These are phyloP conservation scores for Limnothrissa miodon DNA, from an alignment of 2,113 vertebrate species.

Conservation along the genomic window DNA sequence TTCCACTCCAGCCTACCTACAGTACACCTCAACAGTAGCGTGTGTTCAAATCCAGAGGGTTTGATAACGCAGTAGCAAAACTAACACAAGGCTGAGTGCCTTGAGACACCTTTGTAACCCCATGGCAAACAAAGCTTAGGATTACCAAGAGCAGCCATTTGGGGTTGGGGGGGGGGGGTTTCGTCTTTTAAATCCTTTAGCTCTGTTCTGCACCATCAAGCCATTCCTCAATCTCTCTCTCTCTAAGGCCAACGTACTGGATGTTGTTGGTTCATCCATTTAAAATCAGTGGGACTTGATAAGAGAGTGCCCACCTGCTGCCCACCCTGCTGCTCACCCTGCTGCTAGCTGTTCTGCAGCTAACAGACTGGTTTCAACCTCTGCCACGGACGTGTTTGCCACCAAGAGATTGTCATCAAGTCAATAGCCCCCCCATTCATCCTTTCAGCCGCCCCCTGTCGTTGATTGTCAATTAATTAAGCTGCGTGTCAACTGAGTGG, in stretches of 20 bases:
- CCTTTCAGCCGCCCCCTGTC: neutral
- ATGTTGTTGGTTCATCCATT: no score
- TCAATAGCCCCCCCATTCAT: conserved; percentile 1
- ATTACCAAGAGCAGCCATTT: neutral
- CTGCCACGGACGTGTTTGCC: neutral
- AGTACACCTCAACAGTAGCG: neutral
- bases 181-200: neutral
- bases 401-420: neutral
- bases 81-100: neutral
- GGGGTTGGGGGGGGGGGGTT: neutral
- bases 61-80: neutral
- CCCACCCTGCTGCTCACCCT: neutral
- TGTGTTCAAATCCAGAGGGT: neutral
- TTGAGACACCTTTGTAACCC: neutral
- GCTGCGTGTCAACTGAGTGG: neutral
- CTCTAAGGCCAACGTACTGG: neutral
- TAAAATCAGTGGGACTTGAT: neutral
- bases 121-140: neutral
- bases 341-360: neutral
- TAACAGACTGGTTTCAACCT: neutral
- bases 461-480: neutral
- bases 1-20: neutral
- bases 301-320: neutral
- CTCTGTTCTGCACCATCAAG: neutral
- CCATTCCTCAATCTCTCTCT: neutral